A percentile compares a stretch with the other conserved stretches of the same genome.
phyloP scores from a whole-genome alignment of 2,888 invertebrate species.

The Orgyia antiqua region DNA sequence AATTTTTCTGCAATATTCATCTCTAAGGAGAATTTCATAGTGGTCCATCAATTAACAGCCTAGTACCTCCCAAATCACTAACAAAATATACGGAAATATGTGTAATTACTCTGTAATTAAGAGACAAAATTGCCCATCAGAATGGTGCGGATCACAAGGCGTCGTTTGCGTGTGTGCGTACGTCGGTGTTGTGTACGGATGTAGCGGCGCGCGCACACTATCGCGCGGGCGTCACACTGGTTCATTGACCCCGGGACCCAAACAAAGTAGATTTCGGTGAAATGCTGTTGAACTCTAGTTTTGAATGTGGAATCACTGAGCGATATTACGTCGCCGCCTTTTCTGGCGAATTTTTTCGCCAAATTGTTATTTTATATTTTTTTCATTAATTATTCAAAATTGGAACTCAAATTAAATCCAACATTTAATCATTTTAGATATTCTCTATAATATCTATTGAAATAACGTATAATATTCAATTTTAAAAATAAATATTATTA shows the following conservation, averaged over 20 bases:
- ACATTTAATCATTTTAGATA: too few relatives aligned
- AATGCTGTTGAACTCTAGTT: slow-evolving; percentile 75
- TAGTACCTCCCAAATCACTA: slow-evolving; percentile 26
- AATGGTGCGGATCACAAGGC: slow-evolving; percentile 37
- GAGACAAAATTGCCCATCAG: slow-evolving; percentile 53
- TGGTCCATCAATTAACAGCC: slow-evolving; percentile 12
- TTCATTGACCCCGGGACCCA: slow-evolving; percentile 73
- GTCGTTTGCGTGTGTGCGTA: slow-evolving; percentile 48
- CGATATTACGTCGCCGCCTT: slow-evolving; percentile 46
- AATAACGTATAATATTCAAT: too few relatives aligned
- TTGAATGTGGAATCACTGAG: slow-evolving; percentile 58
- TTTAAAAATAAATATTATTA: too few relatives aligned
- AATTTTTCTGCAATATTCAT: slow-evolving; percentile 28
- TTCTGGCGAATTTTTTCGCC: slow-evolving; percentile 52
- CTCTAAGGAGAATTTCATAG: slow-evolving; percentile 37
- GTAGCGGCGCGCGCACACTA: slow-evolving; percentile 59
- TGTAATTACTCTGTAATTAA: slow-evolving; percentile 53
- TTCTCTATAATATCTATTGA: too few relatives aligned
- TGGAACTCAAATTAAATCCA: too few relatives aligned
- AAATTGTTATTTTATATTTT: slow-evolving; percentile 13
- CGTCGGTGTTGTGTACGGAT: slow-evolving; percentile 40
- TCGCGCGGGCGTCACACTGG: slow-evolving; percentile 56
- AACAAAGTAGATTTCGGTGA: slow-evolving; percentile 78
- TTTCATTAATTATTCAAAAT: slow-evolving; percentile 8
- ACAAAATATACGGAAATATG: slow-evolving; percentile 31